Percentiles rank a stretch among this genome's conserved stretches.
These are phyloP conservation scores for Ligdia adustata DNA, from an alignment of 2,888 invertebrate species.

Conservation along the genomic window DNA sequence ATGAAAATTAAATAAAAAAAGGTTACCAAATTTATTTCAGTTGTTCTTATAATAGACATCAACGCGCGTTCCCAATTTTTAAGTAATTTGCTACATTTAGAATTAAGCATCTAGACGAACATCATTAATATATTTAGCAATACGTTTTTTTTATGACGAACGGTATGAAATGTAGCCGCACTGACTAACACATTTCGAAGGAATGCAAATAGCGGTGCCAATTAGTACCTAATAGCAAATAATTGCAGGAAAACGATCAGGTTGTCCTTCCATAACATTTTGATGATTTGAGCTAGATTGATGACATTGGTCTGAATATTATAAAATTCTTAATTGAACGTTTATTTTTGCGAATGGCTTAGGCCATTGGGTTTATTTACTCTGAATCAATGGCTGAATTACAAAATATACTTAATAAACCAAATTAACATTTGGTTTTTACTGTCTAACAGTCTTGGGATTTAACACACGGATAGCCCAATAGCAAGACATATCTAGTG, in stretches of 20 bases:
- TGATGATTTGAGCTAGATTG: constrained; percentile 14
- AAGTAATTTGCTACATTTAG: neutral
- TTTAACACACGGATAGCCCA: too few species aligned
- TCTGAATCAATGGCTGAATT: too few species aligned
- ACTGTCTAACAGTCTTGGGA: too few species aligned
- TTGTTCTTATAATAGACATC: constrained; percentile 24
- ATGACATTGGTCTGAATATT: constrained; percentile 3
- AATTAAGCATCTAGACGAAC: neutral
- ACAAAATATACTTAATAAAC: too few species aligned
- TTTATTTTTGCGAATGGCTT: constrained; percentile 1
- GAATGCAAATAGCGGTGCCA: constrained; percentile 8
- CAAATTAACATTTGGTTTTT: too few species aligned
- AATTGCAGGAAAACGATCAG: constrained; percentile 11
- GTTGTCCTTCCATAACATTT: constrained; percentile 9
- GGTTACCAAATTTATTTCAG: neutral
- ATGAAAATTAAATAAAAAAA: too few species aligned
- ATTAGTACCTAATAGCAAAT: constrained; percentile 9
- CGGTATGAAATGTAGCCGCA: constrained; percentile 2
- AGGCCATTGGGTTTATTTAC: too few species aligned
- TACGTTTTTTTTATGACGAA: neutral
- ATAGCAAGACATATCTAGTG: too few species aligned
- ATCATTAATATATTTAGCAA: neutral
- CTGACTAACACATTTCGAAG: constrained; percentile 2
- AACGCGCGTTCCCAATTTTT: constrained; percentile 23
- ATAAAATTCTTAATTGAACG: constrained; percentile 3